Evolutionary conservation across 2,797 vertebrate genomes (phyloP), one percentile per base, ranked within the genome.

Genomic region (Corythornis leucogaster): DNA sequence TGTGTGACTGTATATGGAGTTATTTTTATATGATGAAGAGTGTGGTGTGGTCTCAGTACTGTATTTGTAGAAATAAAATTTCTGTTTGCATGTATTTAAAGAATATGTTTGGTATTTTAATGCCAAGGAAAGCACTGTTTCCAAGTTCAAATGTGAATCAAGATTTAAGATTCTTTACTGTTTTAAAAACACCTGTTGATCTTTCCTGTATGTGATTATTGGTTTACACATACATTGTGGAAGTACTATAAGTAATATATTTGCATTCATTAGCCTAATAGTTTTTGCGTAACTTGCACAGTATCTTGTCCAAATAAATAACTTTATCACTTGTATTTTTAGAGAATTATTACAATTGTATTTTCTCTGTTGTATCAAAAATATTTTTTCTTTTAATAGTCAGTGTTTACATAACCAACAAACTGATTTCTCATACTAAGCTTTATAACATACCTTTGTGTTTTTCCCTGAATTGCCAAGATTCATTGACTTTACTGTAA

Each of bases 251-350:
- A 91, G 45, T 61, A 86, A 82, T 6, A 15, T 38, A 46, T 87
- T 75, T 89, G 80, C 85, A 78, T 90, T 88, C 50, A 89, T 92
- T 68, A 80, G 71, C 3, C 1, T 66, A 31, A 82, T 75, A 85
- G 55, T n/a, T 92, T 94, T 95, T 93, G 91, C 81, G 9, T 85
- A 92, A 93, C 61, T 94, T 93, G 92, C 90, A 96, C 91, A 93
- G 84, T 81, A 64, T 77, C 31, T 91, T 92, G 90, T 93, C 78
- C 68, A 95, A 87, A 96, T 82, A 95, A 88, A 58, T 84, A 53
- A 81, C 59, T 88, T 83, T 83, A 83, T 42, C 38, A 79, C 48
- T 21, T 53, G 35, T 88, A 80, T 92, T 95, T 92, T 91, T 90
- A 86, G 89, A 85, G 25, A 82, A 73, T 85, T 85, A 62, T 26